These are phyloP conservation scores for Ptilonorhynchus violaceus DNA, from an alignment of 2,113 vertebrate species.

Conservation along the genomic window DNA sequence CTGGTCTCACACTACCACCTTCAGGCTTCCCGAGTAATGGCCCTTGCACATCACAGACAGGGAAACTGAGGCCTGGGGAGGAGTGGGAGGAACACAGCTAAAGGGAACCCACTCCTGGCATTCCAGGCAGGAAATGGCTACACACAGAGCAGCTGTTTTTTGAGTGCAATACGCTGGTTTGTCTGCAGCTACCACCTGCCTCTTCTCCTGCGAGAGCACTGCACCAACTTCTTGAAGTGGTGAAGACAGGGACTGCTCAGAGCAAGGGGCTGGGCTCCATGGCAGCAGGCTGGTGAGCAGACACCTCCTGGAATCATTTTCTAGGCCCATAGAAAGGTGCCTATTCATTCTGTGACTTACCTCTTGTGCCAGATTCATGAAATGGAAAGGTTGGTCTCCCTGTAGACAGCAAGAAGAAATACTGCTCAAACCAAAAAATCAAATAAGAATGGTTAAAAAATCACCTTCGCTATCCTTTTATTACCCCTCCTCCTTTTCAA, in stretches of 20 bases:
- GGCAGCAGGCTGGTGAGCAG: background rate
- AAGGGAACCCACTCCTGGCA: background rate
- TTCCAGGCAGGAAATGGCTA: background rate
- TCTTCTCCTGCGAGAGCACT: background rate
- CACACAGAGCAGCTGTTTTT: background rate
- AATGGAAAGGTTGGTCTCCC: background rate
- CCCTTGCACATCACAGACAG: background rate
- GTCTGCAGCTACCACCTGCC: background rate
- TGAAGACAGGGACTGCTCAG: background rate
- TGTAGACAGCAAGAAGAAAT: background rate
- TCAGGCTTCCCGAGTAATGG: conserved; percentile 17
- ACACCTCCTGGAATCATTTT: background rate
- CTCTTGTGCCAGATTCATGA: background rate
- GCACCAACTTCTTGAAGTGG: background rate
- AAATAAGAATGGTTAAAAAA: background rate
- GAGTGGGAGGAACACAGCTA: background rate
- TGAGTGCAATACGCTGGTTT: background rate
- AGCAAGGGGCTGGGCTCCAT: background rate
- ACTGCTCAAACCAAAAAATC: background rate
- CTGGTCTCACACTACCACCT: conserved; percentile 50
- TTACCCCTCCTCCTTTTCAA: background rate
- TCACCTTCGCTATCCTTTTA: conserved; percentile 13
- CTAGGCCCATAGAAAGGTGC: background rate
- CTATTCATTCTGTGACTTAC: background rate
- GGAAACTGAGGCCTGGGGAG: conserved; percentile 34